A percentile compares a stretch with the other conserved stretches of the same genome.
Evolutionary conservation across 2,797 vertebrate species (phyloP).

Genomic region (Cirrhinus mrigala): DNA sequence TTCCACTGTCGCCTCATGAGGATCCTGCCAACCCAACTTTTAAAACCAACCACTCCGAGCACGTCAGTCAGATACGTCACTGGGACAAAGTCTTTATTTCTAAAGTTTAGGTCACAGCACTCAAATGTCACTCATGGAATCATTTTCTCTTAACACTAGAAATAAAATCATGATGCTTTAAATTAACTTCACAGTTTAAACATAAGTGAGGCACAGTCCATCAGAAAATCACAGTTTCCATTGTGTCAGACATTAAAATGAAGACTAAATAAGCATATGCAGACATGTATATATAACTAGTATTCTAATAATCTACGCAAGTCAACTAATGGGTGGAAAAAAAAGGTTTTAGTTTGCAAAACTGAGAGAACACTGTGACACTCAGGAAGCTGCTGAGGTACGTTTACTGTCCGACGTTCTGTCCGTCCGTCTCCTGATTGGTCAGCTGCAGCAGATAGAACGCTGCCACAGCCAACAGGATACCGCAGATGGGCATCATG

Average conservation of each 20-base stretch:
- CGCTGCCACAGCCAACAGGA: conserved; percentile 70
- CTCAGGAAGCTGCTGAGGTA: conserved; percentile 64
- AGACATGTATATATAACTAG: background rate
- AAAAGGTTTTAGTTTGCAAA: background rate
- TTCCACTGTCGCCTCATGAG: no score
- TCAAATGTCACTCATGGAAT: background rate
- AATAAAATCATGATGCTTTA: background rate
- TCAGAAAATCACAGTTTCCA: background rate
- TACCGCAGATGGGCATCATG: conserved; percentile 81
- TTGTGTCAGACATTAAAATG: background rate
- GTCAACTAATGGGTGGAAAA: background rate
- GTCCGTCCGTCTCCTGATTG: conserved; percentile 17
- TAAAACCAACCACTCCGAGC: background rate
- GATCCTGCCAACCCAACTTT: no score
- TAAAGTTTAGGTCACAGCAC: background rate
- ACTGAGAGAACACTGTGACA: background rate
- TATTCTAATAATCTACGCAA: background rate
- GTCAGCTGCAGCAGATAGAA: conserved; percentile 26
- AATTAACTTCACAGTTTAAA: background rate
- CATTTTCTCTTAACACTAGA: background rate
- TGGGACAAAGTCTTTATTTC: background rate
- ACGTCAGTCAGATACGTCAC: background rate
- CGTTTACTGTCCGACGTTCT: conserved; percentile 28
- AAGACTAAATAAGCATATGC: background rate
- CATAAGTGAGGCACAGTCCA: background rate